phyloP scores from a whole-genome alignment of 2,113 vertebrate species.

The Osmerus eperlanus region DNA sequence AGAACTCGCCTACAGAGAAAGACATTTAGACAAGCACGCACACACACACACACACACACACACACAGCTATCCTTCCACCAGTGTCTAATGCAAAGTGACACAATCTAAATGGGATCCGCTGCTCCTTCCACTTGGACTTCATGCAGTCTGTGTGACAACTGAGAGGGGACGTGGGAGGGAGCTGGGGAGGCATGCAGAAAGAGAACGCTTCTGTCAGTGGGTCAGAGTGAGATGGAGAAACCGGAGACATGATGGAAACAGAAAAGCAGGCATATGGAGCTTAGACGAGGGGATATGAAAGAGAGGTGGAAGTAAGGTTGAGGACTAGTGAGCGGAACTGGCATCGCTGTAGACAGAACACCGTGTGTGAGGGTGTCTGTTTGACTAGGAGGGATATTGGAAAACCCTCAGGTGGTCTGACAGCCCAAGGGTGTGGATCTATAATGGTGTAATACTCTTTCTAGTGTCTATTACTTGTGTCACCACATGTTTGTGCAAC shows the following conservation, averaged over 20 bases:
- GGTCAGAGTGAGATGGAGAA: too few relatives aligned
- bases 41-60: background rate
- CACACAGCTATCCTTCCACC: slow-evolving; percentile 17
- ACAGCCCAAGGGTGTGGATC: slow-evolving; percentile 6
- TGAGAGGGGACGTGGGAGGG: background rate
- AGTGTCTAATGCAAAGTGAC: slow-evolving; percentile 44
- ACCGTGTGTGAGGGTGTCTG: slow-evolving; percentile 1
- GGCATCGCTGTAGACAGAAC: too few relatives aligned
- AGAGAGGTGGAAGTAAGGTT: too few relatives aligned
- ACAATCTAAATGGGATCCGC: slow-evolving; percentile 54
- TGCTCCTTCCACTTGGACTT: slow-evolving; percentile 29
- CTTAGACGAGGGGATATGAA: slow-evolving; percentile 1
- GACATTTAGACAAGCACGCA: background rate
- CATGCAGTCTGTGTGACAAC: background rate
- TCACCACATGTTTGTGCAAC: background rate
- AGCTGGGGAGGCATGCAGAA: background rate
- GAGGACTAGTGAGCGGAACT: too few relatives aligned
- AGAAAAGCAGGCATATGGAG: background rate
- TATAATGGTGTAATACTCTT: slow-evolving; percentile 20
- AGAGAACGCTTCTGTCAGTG: too few relatives aligned
- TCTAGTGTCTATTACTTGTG: background rate
- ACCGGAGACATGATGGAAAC: background rate
- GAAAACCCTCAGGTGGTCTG: slow-evolving; percentile 6
- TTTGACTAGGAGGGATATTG: slow-evolving; percentile 14
- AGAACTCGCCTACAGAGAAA: slow-evolving; percentile 82